Percentiles rank a stretch among this genome's conserved stretches.
Evolutionary conservation across 1,140 invertebrate genomes (phyloP).

Genomic region (Cydia fagiglandana): DNA sequence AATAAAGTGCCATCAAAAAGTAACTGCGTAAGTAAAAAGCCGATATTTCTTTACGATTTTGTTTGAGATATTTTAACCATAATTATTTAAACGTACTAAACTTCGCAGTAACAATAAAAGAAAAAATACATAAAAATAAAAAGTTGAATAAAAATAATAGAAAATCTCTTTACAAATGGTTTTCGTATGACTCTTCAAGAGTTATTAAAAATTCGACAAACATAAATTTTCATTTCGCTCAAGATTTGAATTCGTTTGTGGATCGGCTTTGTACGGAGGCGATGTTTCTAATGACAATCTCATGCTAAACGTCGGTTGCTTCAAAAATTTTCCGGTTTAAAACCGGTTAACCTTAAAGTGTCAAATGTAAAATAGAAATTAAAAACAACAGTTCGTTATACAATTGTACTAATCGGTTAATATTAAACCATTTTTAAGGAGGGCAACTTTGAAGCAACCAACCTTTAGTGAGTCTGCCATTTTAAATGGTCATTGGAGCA

Average conservation of each 20-base stretch:
- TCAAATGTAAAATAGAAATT: no score
- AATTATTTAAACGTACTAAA: not conserved
- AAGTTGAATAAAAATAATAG: not conserved
- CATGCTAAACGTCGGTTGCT: not conserved
- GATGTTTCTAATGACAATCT: not conserved
- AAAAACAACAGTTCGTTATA: no score
- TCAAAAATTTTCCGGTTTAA: not conserved
- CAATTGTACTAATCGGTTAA: no score
- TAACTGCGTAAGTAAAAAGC: not conserved
- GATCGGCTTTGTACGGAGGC: not conserved
- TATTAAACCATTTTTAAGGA: no score
- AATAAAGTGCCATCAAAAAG: conserved; percentile 17
- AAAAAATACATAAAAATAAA: not conserved
- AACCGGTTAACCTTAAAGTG: not conserved
- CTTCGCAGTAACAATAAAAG: not conserved
- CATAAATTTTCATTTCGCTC: no score
- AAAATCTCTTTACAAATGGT: not conserved
- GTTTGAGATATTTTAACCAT: not conserved
- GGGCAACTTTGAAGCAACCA: not conserved
- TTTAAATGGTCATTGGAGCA: not conserved
- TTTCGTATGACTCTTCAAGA: not conserved
- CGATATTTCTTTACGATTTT: not conserved
- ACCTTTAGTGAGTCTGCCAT: not conserved
- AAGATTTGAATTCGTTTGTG: not conserved
- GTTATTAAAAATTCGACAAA: not conserved